phyloP scores from a whole-genome alignment of 2,113 vertebrate species.

The Archilochus colubris region DNA sequence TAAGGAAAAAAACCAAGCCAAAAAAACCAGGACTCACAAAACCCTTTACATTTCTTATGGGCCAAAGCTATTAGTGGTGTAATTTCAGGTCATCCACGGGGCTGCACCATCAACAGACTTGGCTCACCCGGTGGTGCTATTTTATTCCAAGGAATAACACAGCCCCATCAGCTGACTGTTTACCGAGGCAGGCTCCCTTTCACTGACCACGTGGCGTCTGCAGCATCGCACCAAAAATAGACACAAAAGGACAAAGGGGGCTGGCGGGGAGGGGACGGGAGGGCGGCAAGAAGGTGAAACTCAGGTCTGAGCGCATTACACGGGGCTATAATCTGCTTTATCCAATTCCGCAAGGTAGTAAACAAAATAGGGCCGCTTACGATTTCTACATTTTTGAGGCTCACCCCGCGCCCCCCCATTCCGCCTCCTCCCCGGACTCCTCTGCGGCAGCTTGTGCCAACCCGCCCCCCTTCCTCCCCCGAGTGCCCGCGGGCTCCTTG shows the following conservation, averaged over 20 bases:
- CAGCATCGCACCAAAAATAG: slow-evolving; percentile 79
- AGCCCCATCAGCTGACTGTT: slow-evolving; percentile 74
- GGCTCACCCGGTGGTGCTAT: slow-evolving; percentile 8
- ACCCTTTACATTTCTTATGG: not conserved
- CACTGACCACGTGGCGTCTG: slow-evolving; percentile 75
- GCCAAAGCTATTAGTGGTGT: not conserved
- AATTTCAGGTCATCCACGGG: slow-evolving; percentile 6
- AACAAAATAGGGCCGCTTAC: slow-evolving; percentile 20
- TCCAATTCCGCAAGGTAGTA: slow-evolving; percentile 13
- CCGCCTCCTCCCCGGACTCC: not conserved
- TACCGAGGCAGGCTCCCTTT: slow-evolving; percentile 66
- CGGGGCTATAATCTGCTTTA: slow-evolving; percentile 46
- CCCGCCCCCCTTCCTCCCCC: not conserved
- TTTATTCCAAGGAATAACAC: slow-evolving; percentile 16
- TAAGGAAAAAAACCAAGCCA: not conserved
- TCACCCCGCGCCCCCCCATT: not conserved
- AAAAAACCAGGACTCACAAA: too few species aligned
- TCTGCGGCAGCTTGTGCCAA: not conserved
- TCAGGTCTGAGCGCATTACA: slow-evolving; percentile 19
- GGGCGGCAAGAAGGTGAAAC: slow-evolving; percentile 52
- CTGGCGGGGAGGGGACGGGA: slow-evolving; percentile 31
- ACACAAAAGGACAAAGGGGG: slow-evolving; percentile 76
- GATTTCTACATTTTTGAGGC: not conserved
- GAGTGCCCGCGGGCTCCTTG: slow-evolving; percentile 65
- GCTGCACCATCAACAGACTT: slow-evolving; percentile 27